phyloP scores from a whole-genome alignment of 30 jellyfish, hydroid and myxozoan genomes.

The Cassiopea andromeda region DNA sequence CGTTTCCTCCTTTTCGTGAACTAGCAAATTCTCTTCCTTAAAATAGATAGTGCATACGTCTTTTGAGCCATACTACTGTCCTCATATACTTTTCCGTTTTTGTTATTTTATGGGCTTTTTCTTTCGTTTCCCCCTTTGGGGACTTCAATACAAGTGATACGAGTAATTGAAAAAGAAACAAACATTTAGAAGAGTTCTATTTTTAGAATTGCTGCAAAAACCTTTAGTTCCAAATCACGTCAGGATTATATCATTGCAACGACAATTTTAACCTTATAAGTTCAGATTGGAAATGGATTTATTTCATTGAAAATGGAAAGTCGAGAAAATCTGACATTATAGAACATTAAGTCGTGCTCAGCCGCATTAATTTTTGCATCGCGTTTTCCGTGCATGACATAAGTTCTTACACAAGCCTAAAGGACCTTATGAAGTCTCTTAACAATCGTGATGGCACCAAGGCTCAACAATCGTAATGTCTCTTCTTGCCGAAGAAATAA shows the following conservation, averaged over 20 bases:
- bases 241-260: not conserved
- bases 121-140: too few relatives aligned
- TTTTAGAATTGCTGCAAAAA: not conserved
- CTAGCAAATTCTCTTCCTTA: too few relatives aligned
- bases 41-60: too few relatives aligned
- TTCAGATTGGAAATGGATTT: not conserved
- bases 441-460: not conserved
- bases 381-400: not conserved
- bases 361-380: not conserved
- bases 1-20: too few relatives aligned
- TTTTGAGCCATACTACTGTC: too few relatives aligned
- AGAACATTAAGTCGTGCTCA: not conserved
- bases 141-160: not conserved
- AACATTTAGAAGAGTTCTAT: not conserved
- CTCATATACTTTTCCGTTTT: too few relatives aligned
- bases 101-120: too few relatives aligned
- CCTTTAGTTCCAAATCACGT: not conserved
- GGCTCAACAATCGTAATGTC: not conserved
- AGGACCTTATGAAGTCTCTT: not conserved
- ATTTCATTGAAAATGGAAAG: not conserved
- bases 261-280: not conserved
- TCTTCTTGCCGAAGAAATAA: too few relatives aligned
- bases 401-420: not conserved
- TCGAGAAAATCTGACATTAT: constrained; percentile 1
- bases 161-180: not conserved